These are phyloP conservation scores for Lycia hirtaria DNA, from an alignment of 2,888 invertebrate genomes.

Conservation along the genomic window DNA sequence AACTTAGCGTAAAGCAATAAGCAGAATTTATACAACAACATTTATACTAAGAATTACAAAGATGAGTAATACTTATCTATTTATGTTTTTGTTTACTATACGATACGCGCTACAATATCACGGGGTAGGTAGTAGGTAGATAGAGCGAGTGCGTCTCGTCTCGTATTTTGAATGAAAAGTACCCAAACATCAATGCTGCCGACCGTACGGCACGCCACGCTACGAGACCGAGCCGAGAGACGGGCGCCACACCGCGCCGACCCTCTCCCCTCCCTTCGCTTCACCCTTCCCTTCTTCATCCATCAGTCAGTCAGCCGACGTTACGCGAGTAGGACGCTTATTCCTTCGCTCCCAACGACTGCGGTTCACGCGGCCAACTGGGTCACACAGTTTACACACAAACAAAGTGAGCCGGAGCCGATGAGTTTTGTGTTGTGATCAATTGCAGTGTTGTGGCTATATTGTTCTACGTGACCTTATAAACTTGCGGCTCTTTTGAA, in stretches of 20 bases:
- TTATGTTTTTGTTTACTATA: constrained; percentile 19
- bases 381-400: constrained; percentile 72
- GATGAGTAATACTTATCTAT: background rate
- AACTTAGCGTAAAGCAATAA: too few species aligned
- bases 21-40: too few species aligned
- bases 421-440: constrained; percentile 68
- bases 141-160: constrained; percentile 29
- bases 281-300: constrained; percentile 62
- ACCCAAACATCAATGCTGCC: constrained; percentile 45
- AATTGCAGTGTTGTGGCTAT: constrained; percentile 68
- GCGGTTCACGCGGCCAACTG: constrained; percentile 79
- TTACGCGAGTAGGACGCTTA: constrained; percentile 66
- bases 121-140: constrained; percentile 21
- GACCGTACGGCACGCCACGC: constrained; percentile 43
- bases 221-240: constrained; percentile 44
- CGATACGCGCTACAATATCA: constrained; percentile 13
- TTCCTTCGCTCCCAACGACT: constrained; percentile 51
- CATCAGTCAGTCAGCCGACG: constrained; percentile 79
- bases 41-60: too few species aligned
- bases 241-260: constrained; percentile 52
- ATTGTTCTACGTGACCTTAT: constrained; percentile 63
- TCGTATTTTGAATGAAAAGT: constrained; percentile 44
- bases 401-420: constrained; percentile 59
- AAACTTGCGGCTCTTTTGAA: constrained; percentile 80
- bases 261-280: constrained; percentile 59